Evolutionary conservation across 2,888 invertebrate genomes (phyloP).

Genomic region (Panorpa germanica): DNA sequence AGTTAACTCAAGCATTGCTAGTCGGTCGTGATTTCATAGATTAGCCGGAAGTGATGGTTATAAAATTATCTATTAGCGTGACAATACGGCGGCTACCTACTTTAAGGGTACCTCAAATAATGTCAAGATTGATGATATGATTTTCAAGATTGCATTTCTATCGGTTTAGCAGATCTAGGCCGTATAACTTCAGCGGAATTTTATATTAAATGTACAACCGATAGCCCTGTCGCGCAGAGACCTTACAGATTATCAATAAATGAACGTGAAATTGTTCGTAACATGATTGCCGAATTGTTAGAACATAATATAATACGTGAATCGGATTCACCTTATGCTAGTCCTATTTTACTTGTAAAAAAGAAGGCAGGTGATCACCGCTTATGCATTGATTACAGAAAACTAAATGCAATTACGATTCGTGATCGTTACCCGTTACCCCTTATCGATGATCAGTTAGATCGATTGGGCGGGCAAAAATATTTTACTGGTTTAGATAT

Average conservation of each 20-base stretch:
- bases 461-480: slow-evolving; percentile 10
- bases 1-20: no score
- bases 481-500: slow-evolving; percentile 13
- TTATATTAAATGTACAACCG: slow-evolving; percentile 13
- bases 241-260: slow-evolving; percentile 15
- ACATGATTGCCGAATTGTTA: slow-evolving; percentile 9
- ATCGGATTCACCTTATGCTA: slow-evolving; percentile 11
- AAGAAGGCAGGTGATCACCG: slow-evolving; percentile 16
- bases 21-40: no score
- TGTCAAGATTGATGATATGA: no score
- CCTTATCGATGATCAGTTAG: slow-evolving; percentile 14
- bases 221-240: slow-evolving; percentile 14
- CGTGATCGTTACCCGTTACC: slow-evolving; percentile 14
- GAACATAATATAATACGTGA: slow-evolving; percentile 10
- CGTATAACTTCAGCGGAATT: slow-evolving; percentile 13
- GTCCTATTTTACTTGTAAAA: slow-evolving; percentile 13
- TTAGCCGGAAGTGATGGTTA: no score
- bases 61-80: no score
- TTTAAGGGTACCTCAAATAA: no score
- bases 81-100: no score
- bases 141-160: no score
- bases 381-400: slow-evolving; percentile 16
- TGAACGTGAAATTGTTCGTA: slow-evolving; percentile 9
- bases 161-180: no score
- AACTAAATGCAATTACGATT: slow-evolving; percentile 14